phyloP scores from a whole-genome alignment of 2,113 vertebrate species.

The Nanorana parkeri region DNA sequence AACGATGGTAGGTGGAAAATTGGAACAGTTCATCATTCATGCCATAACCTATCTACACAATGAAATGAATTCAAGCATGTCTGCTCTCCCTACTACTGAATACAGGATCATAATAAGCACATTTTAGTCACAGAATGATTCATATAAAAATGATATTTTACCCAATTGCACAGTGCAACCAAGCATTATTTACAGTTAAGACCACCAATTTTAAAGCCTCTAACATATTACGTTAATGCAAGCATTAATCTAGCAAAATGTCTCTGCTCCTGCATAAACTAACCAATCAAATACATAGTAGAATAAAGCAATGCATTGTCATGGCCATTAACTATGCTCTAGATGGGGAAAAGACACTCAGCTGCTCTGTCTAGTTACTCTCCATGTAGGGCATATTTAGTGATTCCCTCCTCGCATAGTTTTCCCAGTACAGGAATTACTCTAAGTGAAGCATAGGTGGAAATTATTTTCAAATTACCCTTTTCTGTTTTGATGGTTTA shows the following conservation, averaged over 20 bases:
- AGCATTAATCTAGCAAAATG: neutral
- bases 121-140: conserved; percentile 36
- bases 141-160: conserved; percentile 47
- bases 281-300: conserved; percentile 61
- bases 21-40: conserved; percentile 18
- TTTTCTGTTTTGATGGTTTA: conserved; percentile 58
- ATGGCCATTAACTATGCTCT: conserved; percentile 54
- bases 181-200: conserved; percentile 35
- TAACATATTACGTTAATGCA: conserved; percentile 36
- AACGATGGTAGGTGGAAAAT: conserved; percentile 13
- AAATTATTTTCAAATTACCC: conserved; percentile 62
- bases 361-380: conserved; percentile 15
- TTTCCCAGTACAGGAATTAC: conserved; percentile 36
- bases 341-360: conserved; percentile 58
- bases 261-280: neutral
- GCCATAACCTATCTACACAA: conserved; percentile 35
- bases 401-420: conserved; percentile 42
- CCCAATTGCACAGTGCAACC: conserved; percentile 27
- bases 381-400: conserved; percentile 8
- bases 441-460: conserved; percentile 39
- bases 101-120: conserved; percentile 41
- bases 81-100: conserved; percentile 17
- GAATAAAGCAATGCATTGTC: conserved; percentile 24
- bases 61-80: conserved; percentile 44
- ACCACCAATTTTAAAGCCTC: conserved; percentile 30